Evolutionary conservation across 2,888 invertebrate species (phyloP).

Genomic region (Arrhopalites spinosus): DNA sequence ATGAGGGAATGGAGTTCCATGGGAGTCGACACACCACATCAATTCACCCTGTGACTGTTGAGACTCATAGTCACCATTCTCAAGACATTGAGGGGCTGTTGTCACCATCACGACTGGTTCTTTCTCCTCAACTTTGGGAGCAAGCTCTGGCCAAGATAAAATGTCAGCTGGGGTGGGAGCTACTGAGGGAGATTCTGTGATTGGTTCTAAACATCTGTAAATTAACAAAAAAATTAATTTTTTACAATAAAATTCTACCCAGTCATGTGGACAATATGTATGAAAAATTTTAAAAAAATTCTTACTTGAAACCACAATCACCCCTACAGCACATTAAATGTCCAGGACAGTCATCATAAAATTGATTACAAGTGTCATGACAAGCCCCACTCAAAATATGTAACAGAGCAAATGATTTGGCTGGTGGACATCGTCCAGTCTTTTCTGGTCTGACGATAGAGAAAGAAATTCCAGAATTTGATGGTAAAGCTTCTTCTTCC

Average conservation of each 20-base stretch:
- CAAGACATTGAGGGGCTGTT: conserved; percentile 57
- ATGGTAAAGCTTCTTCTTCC: conserved; percentile 33
- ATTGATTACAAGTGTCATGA: conserved; percentile 49
- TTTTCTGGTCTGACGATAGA: conserved; percentile 52
- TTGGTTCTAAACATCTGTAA: conserved; percentile 26
- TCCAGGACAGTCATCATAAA: conserved; percentile 41
- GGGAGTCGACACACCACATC: conserved; percentile 76
- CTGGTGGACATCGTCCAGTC: conserved; percentile 55
- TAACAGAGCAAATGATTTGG: conserved; percentile 52
- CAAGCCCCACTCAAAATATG: conserved; percentile 54
- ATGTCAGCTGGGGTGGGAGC: conserved; percentile 31
- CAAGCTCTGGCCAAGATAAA: conserved; percentile 45
- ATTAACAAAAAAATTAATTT: background rate
- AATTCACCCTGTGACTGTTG: conserved; percentile 57
- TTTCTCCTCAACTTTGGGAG: conserved; percentile 38
- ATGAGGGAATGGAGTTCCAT: conserved; percentile 76
- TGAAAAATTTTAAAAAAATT: no score
- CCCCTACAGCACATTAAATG: conserved; percentile 57
- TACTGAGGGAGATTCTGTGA: conserved; percentile 1
- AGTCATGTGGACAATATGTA: no score
- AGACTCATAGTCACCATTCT: conserved; percentile 57
- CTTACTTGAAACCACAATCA: conserved; percentile 55
- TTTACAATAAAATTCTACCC: no score
- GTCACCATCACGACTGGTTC: conserved; percentile 56
- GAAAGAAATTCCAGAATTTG: conserved; percentile 43